Conservation (phyloP, 2,888 invertebrate genomes). For the Aproaerema taeniolella region DNA sequence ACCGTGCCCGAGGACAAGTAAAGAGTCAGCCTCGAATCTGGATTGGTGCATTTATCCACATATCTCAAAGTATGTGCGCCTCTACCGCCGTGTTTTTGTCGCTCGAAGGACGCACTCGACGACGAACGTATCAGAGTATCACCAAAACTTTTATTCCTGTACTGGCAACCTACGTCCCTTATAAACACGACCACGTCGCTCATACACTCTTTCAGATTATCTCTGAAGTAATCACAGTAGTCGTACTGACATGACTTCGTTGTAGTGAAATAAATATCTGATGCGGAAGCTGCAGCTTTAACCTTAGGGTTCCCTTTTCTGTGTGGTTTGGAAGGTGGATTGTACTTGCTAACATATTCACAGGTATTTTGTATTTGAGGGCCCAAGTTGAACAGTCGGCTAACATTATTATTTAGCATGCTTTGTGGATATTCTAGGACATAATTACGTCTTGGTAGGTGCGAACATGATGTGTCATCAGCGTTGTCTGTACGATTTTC, state of each 20-base stretch:
- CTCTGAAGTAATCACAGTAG: conserved; percentile 25
- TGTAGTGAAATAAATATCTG: conserved; percentile 27
- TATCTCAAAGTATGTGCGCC: conserved; percentile 44
- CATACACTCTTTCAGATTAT: conserved; percentile 19
- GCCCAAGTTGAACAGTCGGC: conserved; percentile 31
- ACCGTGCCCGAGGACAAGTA: conserved; percentile 35
- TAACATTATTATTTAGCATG: conserved; percentile 28
- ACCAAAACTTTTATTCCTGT: conserved; percentile 36
- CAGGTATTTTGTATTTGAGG: conserved; percentile 35
- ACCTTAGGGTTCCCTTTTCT: too few relatives aligned
- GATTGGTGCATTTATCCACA: conserved; percentile 50
- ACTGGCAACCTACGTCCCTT: conserved; percentile 66
- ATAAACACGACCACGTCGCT: conserved; percentile 52
- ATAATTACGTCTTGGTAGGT: conserved; percentile 37
- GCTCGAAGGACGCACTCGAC: conserved; percentile 44
- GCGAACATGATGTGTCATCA: conserved; percentile 27
- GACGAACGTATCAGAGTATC: conserved; percentile 31
- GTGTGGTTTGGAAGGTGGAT: too few relatives aligned
- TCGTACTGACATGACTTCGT: conserved; percentile 59
- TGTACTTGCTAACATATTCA: conserved; percentile 24
- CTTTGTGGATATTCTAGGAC: conserved; percentile 36
- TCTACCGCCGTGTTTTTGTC: conserved; percentile 32
- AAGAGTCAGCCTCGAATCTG: conserved; percentile 30
- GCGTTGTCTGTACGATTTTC: conserved; percentile 31
- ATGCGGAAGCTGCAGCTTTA: too few relatives aligned